Base-by-base conservation (phyloP, 2,797 vertebrate species). In the Syngnathus acus region DNA sequence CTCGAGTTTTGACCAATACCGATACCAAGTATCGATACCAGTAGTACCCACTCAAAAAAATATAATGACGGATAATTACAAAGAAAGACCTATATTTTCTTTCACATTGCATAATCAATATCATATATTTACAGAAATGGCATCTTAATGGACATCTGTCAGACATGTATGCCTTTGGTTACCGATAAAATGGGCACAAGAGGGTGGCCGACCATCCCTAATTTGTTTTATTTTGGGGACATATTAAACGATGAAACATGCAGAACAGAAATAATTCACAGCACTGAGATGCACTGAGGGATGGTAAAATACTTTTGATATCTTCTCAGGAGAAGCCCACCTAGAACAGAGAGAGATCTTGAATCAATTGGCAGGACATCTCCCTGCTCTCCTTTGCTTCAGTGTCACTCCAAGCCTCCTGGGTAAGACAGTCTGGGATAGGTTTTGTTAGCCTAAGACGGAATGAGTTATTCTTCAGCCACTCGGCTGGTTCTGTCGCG, bases 311-410 rank as follows among this genome's bases (percentile, higher is more conserved):
- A 19, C 7, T 17, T 9, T 2, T 57, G 11, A 53, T 9, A n/a
- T 51, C 11, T 37, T 65, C 40, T 78, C 60, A 67, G n/a, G 77
- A 95, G 93, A 73, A 92, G 91, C 47, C 93, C 92, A 1, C 72
- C 91, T 68, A 81, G 92, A 69, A 88, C 89, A 40, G 89, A 90
- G 26, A 90, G 87, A 72, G 88, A 88, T 72, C 91, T 59, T 9
- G 65, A 66, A 68, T 53, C 86, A 77, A 87, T 84, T 2, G 90
- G 87, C 80, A 91, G 85, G 76, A 95, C 91, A 4, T 87, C 90
- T 0, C 92, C 93, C 40, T 88, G 91, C 5, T 94, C 93, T 1
- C 91, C 91, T 0, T 88, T 87, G 0, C 91, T 88, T 40, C 85
- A 81, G 74, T 81, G 85, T 68, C 92, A 92, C 42, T 87, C 91